Conservation (phyloP, 2,888 invertebrate species). For the Leptinotarsa juncta region DNA sequence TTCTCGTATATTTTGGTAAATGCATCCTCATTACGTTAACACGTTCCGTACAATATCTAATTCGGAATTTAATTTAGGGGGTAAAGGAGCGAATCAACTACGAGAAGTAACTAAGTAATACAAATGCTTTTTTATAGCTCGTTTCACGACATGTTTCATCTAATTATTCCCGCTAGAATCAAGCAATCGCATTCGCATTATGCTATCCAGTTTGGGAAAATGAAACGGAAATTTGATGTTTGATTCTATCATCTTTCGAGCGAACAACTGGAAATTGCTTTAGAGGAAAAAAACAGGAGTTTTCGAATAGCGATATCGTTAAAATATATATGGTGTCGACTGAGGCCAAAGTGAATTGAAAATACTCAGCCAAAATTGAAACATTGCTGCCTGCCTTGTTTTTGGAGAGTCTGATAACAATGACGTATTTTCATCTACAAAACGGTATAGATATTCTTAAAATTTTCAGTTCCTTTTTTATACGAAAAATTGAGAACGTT, state of each 20-base stretch:
- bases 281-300: background rate
- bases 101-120: background rate
- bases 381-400: too few species aligned
- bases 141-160: background rate
- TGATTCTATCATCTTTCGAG: background rate
- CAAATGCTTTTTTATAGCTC: background rate
- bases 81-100: background rate
- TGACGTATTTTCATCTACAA: too few species aligned
- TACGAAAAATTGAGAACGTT: too few species aligned
- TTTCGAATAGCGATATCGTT: background rate
- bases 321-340: background rate
- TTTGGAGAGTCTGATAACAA: too few species aligned
- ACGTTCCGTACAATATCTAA: background rate
- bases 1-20: background rate
- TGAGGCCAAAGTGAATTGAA: too few species aligned
- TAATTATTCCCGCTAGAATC: conserved; percentile 2
- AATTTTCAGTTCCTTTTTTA: too few species aligned
- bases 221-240: conserved; percentile 12
- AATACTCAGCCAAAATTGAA: too few species aligned
- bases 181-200: background rate
- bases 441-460: too few species aligned
- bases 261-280: conserved; percentile 7
- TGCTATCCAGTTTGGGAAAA: background rate
- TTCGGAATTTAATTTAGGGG: background rate
- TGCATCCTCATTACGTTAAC: background rate